Evolutionary conservation across 2,797 vertebrate genomes (phyloP).

Genomic region (Valencia hispanica): DNA sequence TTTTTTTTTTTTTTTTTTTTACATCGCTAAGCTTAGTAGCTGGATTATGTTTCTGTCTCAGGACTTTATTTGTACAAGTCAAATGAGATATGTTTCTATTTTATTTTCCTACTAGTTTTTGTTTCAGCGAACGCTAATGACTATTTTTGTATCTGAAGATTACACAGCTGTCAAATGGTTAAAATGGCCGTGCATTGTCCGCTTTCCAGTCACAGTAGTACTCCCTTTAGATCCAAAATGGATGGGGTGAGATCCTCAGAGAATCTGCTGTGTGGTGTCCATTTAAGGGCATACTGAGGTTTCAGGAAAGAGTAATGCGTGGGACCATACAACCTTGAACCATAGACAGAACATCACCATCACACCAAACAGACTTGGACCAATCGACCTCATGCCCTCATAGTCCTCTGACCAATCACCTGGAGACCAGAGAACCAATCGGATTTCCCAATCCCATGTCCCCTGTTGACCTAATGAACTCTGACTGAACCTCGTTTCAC

Average conservation of each 20-base stretch:
- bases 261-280: slow-evolving; percentile 45
- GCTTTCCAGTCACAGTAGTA: slow-evolving; percentile 56
- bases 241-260: slow-evolving; percentile 40
- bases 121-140: slow-evolving; percentile 70
- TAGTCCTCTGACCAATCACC: not conserved
- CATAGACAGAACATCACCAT: not conserved
- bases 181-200: slow-evolving; percentile 26
- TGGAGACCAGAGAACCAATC: not conserved
- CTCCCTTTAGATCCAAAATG: not conserved
- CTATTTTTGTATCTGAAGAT: slow-evolving; percentile 57
- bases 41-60: slow-evolving; percentile 58
- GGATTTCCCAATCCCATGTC: too few species aligned
- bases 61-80: slow-evolving; percentile 72
- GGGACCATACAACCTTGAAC: not conserved
- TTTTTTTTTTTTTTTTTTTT: slow-evolving; percentile 46
- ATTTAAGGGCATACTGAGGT: not conserved
- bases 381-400: not conserved
- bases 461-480: too few species aligned
- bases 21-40: slow-evolving; percentile 66
- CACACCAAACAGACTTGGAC: not conserved
- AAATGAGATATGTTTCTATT: slow-evolving; percentile 81
- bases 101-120: slow-evolving; percentile 84
- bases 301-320: not conserved
- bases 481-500: too few species aligned
- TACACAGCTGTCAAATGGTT: slow-evolving; percentile 68